phyloP scores from a whole-genome alignment of 2,113 vertebrate genomes.

The Pangasianodon gigas region DNA sequence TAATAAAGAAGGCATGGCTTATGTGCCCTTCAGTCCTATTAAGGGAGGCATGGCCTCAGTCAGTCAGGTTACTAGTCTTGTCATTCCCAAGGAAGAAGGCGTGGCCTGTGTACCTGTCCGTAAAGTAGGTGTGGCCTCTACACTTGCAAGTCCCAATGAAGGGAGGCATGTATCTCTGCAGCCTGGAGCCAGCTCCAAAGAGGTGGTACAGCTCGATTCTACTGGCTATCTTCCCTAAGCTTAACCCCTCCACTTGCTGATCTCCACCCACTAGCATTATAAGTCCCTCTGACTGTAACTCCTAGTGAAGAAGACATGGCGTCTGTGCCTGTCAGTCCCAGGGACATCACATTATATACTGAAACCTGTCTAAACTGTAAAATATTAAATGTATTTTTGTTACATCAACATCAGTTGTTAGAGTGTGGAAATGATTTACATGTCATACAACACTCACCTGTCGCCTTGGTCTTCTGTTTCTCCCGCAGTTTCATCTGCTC shows the following conservation, averaged over 20 bases:
- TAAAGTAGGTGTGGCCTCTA: background rate
- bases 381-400: no score
- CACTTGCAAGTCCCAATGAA: background rate
- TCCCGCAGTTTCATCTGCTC: slow-evolving; percentile 80
- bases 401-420: background rate
- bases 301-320: background rate
- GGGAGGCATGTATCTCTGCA: background rate
- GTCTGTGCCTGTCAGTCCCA: background rate
- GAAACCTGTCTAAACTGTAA: background rate
- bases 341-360: background rate
- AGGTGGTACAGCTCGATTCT: background rate
- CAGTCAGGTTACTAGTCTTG: background rate
- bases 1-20: background rate
- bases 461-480: slow-evolving; percentile 75
- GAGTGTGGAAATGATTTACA: background rate
- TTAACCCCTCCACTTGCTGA: background rate
- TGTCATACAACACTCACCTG: slow-evolving; percentile 61
- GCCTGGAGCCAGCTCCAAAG: background rate
- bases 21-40: background rate
- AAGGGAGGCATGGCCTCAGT: no score
- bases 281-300: background rate
- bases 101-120: background rate
- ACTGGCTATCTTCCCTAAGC: background rate
- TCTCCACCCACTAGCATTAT: background rate
- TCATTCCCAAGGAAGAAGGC: no score